A percentile compares a stretch with the other conserved stretches of the same genome.
These are phyloP conservation scores for Hyperopisus bebe DNA, from an alignment of 2,113 vertebrate genomes.

Conservation along the genomic window DNA sequence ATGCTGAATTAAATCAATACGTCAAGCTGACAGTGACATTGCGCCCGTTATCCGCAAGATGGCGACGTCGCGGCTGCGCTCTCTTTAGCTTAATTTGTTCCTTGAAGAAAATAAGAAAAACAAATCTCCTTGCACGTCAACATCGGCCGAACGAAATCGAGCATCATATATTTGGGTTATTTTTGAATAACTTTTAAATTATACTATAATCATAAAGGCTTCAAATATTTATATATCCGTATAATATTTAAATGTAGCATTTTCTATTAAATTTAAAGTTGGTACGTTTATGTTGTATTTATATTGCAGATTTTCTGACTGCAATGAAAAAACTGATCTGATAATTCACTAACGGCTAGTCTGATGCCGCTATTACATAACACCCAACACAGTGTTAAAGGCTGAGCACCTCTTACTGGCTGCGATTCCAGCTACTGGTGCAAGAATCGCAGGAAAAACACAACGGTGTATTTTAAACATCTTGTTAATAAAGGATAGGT, in stretches of 20 bases:
- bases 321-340: background rate
- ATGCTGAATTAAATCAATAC: constrained; percentile 55
- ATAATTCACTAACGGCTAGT: background rate
- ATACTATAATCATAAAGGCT: background rate
- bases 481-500: background rate
- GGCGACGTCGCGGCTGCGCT: constrained; percentile 46
- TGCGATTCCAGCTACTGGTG: background rate
- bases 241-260: background rate
- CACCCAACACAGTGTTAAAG: background rate
- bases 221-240: too few relatives aligned
- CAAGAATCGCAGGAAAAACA: background rate
- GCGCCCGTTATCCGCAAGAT: constrained; percentile 47
- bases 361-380: constrained; percentile 5
- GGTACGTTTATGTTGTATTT: background rate
- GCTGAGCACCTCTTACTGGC: background rate
- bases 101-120: constrained; percentile 25
- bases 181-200: background rate
- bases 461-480: background rate
- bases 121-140: constrained; percentile 5
- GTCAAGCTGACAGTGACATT: constrained; percentile 50
- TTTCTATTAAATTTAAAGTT: background rate
- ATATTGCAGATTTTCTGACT: background rate
- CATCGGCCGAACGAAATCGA: background rate
- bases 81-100: constrained; percentile 41
- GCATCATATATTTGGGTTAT: background rate